Conservation (phyloP, 2,888 invertebrate genomes). For the Lasioglossum calceatum region DNA sequence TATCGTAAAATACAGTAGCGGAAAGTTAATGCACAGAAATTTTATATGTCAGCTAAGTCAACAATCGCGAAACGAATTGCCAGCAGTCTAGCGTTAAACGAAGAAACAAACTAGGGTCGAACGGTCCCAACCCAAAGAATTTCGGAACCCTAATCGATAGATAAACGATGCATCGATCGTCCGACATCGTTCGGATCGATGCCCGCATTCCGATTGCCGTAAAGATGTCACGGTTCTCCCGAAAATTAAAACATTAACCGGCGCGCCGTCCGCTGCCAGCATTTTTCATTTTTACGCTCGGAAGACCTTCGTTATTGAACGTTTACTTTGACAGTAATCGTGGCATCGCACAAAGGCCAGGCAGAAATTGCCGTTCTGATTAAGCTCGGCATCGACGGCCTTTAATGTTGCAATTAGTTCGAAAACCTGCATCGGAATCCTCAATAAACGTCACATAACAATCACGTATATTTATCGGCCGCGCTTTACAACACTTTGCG, state of each 20-base stretch:
- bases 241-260: background rate
- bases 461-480: slow-evolving; percentile 12
- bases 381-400: background rate
- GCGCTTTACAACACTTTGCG: background rate
- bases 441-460: slow-evolving; percentile 35
- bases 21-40: background rate
- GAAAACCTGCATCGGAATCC: slow-evolving; percentile 25
- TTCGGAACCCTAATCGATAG: background rate
- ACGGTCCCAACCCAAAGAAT: background rate
- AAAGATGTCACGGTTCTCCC: background rate
- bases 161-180: background rate
- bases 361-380: slow-evolving; percentile 12
- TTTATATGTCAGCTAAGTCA: no score
- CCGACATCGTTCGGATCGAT: background rate
- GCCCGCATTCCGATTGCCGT: background rate
- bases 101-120: background rate
- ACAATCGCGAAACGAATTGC: background rate
- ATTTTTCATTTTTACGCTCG: slow-evolving; percentile 20
- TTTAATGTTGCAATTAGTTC: slow-evolving; percentile 35
- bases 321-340: slow-evolving; percentile 37
- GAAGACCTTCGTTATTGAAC: slow-evolving; percentile 8
- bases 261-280: background rate
- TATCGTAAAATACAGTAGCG: background rate
- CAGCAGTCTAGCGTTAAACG: no score
- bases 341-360: slow-evolving; percentile 7